These are phyloP conservation scores for Muschampia plurimacula DNA, from an alignment of 2,888 invertebrate genomes.

Conservation along the genomic window DNA sequence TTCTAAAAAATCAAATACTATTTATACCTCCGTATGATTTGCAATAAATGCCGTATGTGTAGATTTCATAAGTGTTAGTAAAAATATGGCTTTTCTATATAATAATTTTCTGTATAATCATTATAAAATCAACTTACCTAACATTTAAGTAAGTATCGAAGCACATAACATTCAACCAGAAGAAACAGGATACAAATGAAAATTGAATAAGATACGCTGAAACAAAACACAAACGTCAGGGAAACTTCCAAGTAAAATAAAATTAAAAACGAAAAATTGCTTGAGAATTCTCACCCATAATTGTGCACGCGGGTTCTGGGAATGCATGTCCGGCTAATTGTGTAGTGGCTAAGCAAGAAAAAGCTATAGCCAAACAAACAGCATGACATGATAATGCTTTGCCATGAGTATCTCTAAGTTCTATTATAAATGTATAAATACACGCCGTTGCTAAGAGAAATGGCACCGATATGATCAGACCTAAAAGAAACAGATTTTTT, in stretches of 20 bases:
- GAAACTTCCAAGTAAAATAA: not conserved
- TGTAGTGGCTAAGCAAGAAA: slow-evolving; percentile 81
- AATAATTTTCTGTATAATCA: not conserved
- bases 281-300: slow-evolving; percentile 68
- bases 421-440: slow-evolving; percentile 79
- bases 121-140: slow-evolving; percentile 65
- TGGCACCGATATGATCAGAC: slow-evolving; percentile 81
- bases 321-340: slow-evolving; percentile 83
- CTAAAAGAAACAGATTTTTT: slow-evolving; percentile 54
- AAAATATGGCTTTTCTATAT: too few relatives aligned
- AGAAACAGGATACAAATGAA: slow-evolving; percentile 88
- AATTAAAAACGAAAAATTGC: slow-evolving; percentile 1
- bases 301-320: slow-evolving; percentile 73
- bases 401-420: slow-evolving; percentile 84
- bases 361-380: slow-evolving; percentile 83
- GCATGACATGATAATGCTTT: slow-evolving; percentile 85
- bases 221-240: slow-evolving; percentile 57
- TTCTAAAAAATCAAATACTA: too few relatives aligned
- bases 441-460: slow-evolving; percentile 80
- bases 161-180: slow-evolving; percentile 89
- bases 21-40: too few relatives aligned
- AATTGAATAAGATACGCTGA: slow-evolving; percentile 88
- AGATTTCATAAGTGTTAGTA: too few relatives aligned
- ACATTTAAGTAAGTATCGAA: slow-evolving; percentile 87
- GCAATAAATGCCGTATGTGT: too few relatives aligned